Conservation (phyloP, 2,797 vertebrate species). For the Alfaro cultratus region DNA sequence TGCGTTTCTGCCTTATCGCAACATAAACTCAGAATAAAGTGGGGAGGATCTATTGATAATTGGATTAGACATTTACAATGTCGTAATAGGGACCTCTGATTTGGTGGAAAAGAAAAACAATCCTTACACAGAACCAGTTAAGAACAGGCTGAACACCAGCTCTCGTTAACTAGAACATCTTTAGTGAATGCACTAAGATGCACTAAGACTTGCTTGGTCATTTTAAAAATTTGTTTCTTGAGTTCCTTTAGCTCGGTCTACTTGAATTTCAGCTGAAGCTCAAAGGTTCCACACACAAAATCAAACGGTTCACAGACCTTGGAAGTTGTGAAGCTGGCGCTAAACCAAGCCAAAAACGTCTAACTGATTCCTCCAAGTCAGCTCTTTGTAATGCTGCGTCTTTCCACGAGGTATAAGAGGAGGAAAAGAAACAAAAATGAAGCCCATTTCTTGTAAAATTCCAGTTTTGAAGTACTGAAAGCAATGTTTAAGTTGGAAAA, state of each 20-base stretch:
- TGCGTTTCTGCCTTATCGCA: too few species aligned
- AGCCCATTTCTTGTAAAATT: not conserved
- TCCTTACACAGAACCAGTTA: not conserved
- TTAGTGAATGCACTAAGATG: not conserved
- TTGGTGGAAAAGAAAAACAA: not conserved
- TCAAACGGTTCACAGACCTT: not conserved
- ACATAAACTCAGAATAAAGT: not conserved
- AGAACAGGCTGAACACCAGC: not conserved
- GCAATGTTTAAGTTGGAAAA: constrained; percentile 20
- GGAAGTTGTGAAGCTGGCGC: not conserved
- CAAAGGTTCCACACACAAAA: not conserved
- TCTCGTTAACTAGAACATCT: not conserved
- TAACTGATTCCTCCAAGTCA: not conserved
- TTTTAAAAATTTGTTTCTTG: not conserved
- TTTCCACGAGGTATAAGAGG: not conserved
- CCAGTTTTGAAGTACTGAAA: constrained; percentile 1
- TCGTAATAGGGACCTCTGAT: not conserved
- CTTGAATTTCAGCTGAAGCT: not conserved
- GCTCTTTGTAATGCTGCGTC: not conserved
- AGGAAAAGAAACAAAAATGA: not conserved
- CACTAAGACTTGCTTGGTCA: not conserved
- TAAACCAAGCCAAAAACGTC: not conserved
- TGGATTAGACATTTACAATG: not conserved
- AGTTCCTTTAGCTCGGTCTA: not conserved
- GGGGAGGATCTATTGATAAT: not conserved